Evolutionary conservation across 2,888 invertebrate species (phyloP), one percentile per base, ranked within the genome.

Genomic region (Aromia moschata): DNA sequence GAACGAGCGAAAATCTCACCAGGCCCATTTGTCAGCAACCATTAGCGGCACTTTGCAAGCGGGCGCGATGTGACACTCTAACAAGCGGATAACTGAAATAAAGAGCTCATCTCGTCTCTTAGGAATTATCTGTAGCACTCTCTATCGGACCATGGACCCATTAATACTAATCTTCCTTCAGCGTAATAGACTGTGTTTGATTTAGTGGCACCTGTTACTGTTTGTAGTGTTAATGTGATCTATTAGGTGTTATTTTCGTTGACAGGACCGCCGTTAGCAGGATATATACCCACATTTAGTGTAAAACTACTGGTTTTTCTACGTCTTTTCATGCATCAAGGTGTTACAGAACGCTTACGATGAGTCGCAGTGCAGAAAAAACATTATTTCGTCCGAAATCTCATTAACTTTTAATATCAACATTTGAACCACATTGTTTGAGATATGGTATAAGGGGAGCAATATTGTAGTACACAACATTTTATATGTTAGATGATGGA

Each of bases 41-140:
- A 76, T 76, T 76, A 76, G 73, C 70, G 74, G 74, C 73, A 74
- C 73, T 76, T 76, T 75, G 75, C 74, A 75, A 73, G 72, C 72
- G 66, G 65, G 64, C 68, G 70, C 70, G 57, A 70, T 72, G 74
- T 73, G 74, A 75, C 76, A 75, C 73, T 68, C 74, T 76, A 75
- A 76, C 76, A 75, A 74, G 74, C 74, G 75, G 75, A 76, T 76
- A 76, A 76, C 76, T 76, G 75, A 76, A 76, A 76, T 76, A 75
- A 76, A 76, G 76, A 75, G 75, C 76, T 75, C 75, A 74, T 74
- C 75, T 74, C 72, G 73, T 73, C 75, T 74, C 75, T 61, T 61
- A 70, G 76, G 76, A 75, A 76, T 76, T 75, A 75, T 75, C 74
- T 71, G 65, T 36, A 55, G 62, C 63, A 58, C 70, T 61, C 64